A percentile compares a stretch with the other conserved stretches of the same genome.
These are phyloP conservation scores for Athripsodes cinereus DNA, from an alignment of 2,888 invertebrate genomes.

Conservation along the genomic window DNA sequence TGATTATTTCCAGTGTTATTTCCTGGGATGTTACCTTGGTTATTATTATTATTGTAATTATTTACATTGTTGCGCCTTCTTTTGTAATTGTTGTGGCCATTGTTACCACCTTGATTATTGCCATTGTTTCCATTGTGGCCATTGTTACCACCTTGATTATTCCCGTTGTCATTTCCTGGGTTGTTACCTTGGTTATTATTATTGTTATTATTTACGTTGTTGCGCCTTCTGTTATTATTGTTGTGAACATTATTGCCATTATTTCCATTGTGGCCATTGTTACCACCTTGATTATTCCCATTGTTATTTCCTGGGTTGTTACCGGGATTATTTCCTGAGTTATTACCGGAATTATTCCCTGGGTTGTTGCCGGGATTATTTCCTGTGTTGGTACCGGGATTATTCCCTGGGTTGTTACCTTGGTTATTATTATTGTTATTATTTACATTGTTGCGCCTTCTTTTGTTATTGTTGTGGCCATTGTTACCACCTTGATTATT, in stretches of 20 bases:
- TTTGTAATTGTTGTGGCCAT: neutral
- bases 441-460: too few species aligned
- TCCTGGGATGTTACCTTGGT: too few species aligned
- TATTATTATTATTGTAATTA: too few species aligned
- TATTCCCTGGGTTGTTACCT: too few species aligned
- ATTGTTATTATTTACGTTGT: neutral
- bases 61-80: neutral
- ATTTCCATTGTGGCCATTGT: neutral
- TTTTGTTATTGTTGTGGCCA: too few species aligned
- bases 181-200: neutral
- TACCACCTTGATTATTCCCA: neutral
- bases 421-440: too few species aligned
- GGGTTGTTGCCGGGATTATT: too few species aligned
- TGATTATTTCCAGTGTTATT: too few species aligned
- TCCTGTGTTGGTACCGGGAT: too few species aligned
- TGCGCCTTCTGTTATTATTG: slow-evolving; percentile 3
- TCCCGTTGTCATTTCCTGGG: neutral
- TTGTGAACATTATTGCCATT: neutral
- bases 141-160: neutral
- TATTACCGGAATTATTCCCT: too few species aligned
- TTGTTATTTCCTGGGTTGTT: too few species aligned
- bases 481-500: neutral
- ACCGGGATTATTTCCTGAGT: too few species aligned
- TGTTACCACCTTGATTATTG: neutral
- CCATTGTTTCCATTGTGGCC: neutral